Conservation (phyloP, 1,140 invertebrate species). For the Tetramorium simillimum region DNA sequence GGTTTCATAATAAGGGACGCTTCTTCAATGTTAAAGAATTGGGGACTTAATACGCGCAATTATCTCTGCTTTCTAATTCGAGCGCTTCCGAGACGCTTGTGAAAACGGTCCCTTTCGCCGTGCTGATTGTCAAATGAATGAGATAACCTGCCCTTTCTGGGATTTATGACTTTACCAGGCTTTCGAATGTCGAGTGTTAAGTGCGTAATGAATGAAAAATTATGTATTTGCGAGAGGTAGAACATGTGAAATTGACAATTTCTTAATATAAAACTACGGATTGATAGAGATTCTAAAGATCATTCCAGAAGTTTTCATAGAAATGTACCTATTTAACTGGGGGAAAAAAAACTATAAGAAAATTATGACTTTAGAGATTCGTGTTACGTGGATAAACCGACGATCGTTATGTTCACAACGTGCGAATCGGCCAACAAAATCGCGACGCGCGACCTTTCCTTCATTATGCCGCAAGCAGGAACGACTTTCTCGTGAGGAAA, state of each 20-base stretch:
- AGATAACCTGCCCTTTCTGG: slow-evolving; percentile 27
- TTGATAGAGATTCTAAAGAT: not conserved
- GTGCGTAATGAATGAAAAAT: slow-evolving; percentile 21
- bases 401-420: not conserved
- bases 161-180: not conserved
- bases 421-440: not conserved
- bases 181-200: slow-evolving; percentile 31
- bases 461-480: slow-evolving; percentile 22
- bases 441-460: slow-evolving; percentile 11
- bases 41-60: slow-evolving; percentile 39
- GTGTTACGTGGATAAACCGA: not conserved
- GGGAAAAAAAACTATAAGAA: not conserved
- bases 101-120: slow-evolving; percentile 19
- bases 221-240: not conserved
- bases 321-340: not conserved
- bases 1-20: slow-evolving; percentile 41
- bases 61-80: slow-evolving; percentile 59
- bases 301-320: not conserved
- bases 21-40: slow-evolving; percentile 28
- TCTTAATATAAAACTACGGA: not conserved
- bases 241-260: not conserved
- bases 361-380: not conserved
- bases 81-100: not conserved
- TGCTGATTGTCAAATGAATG: slow-evolving; percentile 14
- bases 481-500: slow-evolving; percentile 52